Base-by-base conservation (phyloP, 1,140 invertebrate genomes). In the Tyrophagus putrescentiae region DNA sequence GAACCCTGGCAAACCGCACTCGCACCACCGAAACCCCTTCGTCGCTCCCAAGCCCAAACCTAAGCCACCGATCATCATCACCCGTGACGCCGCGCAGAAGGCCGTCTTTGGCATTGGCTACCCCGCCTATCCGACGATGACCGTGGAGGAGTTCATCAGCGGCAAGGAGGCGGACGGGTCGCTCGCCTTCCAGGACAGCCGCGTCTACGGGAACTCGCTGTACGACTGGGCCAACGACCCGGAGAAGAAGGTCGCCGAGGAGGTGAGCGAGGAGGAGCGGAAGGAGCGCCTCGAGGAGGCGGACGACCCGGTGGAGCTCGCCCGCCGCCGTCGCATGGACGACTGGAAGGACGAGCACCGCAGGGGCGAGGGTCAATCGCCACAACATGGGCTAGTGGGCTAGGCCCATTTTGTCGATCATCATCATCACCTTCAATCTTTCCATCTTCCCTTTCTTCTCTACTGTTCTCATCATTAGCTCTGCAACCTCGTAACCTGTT, bases 81-180 rank as follows among this genome's bases (percentile, higher is more conserved):
- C 93, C 0, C 82, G 82, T 67, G 84, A 92, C 73, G 80, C 80
- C 34, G 62, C 85, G 0, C 91, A 97, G 73, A 97, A 96, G 72
- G 79, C 88, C 62, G 86, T 98, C 2, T 95, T 82, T 75, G 95
- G 95, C 6, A 73, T 83, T 36, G 95, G 94, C 0, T 98, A 98
- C 78, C 93, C 93, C 0, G 84, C 86, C 68, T 70, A 96, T 59
- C 92, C 94, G 0, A 81, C 86, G 1, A 76, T 92, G 73, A 91
- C 89, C 0, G 84, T 98, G 0, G 83, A 95, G 68, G 93, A 98
- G 72, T 96, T 97, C 96, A 94, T 72, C 82, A 94, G 48, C 79
- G 94, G 72, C 79, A 89, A 65, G 57, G 62, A 65, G 21, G 36
- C 62, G n/a, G 48, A 59, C 39, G 54, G 64, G 4, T 13, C 39